These are phyloP conservation scores for Minunthozetes semirufus DNA, from an alignment of 2,888 invertebrate genomes.

Conservation along the genomic window DNA sequence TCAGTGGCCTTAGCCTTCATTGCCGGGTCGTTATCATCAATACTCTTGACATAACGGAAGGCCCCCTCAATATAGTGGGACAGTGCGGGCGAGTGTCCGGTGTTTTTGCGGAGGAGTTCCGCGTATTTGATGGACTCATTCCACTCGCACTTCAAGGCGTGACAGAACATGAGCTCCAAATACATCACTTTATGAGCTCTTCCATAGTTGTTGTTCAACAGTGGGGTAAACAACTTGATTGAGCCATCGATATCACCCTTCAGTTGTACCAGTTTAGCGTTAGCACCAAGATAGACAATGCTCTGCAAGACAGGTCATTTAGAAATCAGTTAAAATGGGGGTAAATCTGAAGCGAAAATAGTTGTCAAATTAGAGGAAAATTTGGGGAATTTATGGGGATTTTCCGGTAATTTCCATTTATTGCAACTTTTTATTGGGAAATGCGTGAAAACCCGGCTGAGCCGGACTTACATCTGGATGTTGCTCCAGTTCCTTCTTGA, in stretches of 20 bases:
- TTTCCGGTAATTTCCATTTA: too few species aligned
- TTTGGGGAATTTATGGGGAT: too few species aligned
- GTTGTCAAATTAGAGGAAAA: too few species aligned
- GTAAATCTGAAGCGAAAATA: too few species aligned
- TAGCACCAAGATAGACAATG: background rate
- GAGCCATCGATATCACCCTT: conserved; percentile 16
- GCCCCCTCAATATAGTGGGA: background rate
- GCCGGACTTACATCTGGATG: conserved; percentile 2
- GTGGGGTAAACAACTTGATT: background rate
- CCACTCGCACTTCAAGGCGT: conserved; percentile 16
- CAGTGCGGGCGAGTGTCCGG: background rate
- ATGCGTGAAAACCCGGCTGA: background rate
- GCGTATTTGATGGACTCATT: background rate
- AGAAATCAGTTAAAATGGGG: background rate
- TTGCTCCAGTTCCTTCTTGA: conserved; percentile 18
- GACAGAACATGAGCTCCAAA: conserved; percentile 19
- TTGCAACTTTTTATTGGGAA: too few species aligned
- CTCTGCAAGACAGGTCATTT: background rate
- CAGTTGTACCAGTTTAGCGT: conserved; percentile 29
- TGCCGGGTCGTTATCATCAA: background rate
- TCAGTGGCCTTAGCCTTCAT: background rate
- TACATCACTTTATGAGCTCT: conserved; percentile 17
- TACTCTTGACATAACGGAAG: background rate
- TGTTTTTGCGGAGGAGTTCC: background rate
- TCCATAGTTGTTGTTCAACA: background rate